phyloP scores from a whole-genome alignment of 2,888 invertebrate species.

The Thereva unica region DNA sequence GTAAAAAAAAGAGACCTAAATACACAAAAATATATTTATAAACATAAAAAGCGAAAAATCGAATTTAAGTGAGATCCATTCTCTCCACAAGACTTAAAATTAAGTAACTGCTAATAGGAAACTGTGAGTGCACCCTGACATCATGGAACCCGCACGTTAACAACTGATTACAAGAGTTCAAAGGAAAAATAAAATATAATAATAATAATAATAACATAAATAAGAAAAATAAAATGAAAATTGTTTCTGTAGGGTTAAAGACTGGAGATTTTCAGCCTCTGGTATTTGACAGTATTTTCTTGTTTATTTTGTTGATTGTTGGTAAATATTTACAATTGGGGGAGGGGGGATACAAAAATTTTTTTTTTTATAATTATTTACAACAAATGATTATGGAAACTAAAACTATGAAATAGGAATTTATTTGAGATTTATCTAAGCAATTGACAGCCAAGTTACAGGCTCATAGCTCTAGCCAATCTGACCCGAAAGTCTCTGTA shows the following conservation, averaged over 20 bases:
- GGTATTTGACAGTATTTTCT: no score
- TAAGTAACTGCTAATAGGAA: conserved; percentile 28
- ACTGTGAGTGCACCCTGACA: conserved; percentile 10
- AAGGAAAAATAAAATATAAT: no score
- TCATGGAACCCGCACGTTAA: conserved; percentile 2
- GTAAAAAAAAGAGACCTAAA: conserved; percentile 17
- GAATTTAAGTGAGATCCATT: no score
- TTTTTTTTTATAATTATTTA: no score
- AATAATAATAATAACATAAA: no score
- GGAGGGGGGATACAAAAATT: no score
- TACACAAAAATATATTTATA: not conserved
- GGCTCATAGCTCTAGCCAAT: conserved; percentile 69
- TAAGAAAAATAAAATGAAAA: no score
- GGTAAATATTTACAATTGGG: no score
- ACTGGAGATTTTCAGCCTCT: no score
- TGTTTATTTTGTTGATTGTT: no score
- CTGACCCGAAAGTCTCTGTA: conserved; percentile 73
- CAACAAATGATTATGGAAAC: no score
- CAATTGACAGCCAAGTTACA: conserved; percentile 48
- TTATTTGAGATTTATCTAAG: conserved; percentile 13
- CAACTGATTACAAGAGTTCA: not conserved
- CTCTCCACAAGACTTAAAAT: conserved; percentile 2
- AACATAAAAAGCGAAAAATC: conserved; percentile 11
- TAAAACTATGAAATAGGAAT: conserved; percentile 16
- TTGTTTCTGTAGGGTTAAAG: no score